Evolutionary conservation across 2,888 invertebrate species (phyloP).

Genomic region (Oxytorus armatus): DNA sequence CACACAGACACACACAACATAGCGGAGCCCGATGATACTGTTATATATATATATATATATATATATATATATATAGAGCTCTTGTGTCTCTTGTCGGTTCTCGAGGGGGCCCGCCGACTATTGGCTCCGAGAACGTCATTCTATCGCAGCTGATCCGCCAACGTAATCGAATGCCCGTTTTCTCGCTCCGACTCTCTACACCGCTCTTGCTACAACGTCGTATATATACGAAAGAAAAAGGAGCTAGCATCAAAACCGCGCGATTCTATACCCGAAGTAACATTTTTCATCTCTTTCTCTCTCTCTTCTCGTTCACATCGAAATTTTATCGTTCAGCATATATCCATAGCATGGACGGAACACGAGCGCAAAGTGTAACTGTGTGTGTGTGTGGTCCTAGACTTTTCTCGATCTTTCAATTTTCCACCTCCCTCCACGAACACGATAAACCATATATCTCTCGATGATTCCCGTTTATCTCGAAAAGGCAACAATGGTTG

Average conservation of each 20-base stretch:
- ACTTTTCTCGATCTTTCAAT: conserved; percentile 8
- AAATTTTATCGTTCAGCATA: conserved; percentile 52
- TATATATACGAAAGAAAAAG: background rate
- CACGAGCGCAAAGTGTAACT: background rate
- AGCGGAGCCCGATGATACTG: conserved; percentile 5
- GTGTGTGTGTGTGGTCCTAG: background rate
- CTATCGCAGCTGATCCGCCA: conserved; percentile 68
- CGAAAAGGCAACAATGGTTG: background rate
- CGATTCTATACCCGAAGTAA: conserved; percentile 27
- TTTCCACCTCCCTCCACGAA: conserved; percentile 14
- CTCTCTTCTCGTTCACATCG: conserved; percentile 49
- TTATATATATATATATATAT: background rate
- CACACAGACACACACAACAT: conserved; percentile 28
- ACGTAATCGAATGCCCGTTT: conserved; percentile 63
- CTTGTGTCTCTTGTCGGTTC: conserved; percentile 41
- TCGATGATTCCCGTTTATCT: background rate
- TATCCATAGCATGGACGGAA: background rate
- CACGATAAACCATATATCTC: background rate
- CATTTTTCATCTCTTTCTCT: conserved; percentile 8
- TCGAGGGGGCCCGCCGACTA: conserved; percentile 42
- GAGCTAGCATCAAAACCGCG: conserved; percentile 14
- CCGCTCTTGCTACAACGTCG: conserved; percentile 11
- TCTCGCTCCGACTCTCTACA: conserved; percentile 20
- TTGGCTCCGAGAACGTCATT: conserved; percentile 63
- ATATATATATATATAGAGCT: background rate